These are phyloP conservation scores for Australoheros facetus DNA, from an alignment of 2,797 vertebrate genomes.

Conservation along the genomic window DNA sequence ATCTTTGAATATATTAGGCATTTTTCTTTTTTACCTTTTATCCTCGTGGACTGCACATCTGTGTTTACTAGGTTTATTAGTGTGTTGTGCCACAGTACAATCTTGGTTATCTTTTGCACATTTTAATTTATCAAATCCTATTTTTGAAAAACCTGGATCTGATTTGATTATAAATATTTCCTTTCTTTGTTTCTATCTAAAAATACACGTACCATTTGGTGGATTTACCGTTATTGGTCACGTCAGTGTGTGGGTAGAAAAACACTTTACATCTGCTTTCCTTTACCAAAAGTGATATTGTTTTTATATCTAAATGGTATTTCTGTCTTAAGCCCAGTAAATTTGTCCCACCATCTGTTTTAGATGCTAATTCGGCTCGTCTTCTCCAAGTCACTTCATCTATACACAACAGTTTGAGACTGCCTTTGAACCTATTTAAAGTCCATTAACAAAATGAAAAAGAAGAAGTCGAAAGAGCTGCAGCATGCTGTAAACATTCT, in stretches of 20 bases:
- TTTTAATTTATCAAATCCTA: neutral
- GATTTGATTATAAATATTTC: neutral
- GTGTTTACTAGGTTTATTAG: neutral
- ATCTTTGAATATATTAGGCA: neutral
- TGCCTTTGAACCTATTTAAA: neutral
- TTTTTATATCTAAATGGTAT: constrained; percentile 3
- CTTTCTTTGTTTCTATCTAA: neutral
- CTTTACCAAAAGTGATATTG: neutral
- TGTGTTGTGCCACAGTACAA: rapidly evolving
- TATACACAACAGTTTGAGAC: neutral
- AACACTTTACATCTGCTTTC: neutral
- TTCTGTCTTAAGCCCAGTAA: constrained; percentile 1
- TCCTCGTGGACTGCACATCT: neutral
- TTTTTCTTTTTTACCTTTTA: neutral
- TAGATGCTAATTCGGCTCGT: constrained; percentile 19
- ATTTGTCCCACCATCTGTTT: constrained; percentile 45
- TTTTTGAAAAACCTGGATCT: neutral
- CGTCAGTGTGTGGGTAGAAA: neutral
- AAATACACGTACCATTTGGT: neutral
- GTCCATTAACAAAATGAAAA: neutral
- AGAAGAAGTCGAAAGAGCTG: neutral
- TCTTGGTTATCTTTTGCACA: neutral
- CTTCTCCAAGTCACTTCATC: neutral
- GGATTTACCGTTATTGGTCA: neutral
- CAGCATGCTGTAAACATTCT: neutral